Evolutionary conservation across 2,888 invertebrate genomes (phyloP).

Genomic region (Drosophila mettleri): DNA sequence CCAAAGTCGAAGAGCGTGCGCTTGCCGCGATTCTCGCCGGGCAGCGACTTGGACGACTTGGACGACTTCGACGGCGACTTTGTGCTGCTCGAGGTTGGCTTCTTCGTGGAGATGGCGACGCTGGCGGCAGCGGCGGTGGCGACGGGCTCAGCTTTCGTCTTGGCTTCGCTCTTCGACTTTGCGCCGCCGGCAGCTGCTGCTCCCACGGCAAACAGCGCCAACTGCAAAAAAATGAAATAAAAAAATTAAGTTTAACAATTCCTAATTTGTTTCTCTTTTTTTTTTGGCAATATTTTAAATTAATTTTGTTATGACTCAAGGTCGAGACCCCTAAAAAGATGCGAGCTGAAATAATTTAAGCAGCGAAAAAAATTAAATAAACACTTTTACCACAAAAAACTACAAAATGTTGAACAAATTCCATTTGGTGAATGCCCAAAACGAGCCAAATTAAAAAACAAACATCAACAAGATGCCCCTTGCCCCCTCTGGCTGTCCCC

Average conservation of each 20-base stretch:
- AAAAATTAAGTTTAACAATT: constrained; percentile 15
- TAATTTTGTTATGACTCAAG: constrained; percentile 50
- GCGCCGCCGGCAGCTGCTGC: constrained; percentile 16
- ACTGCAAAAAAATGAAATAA: constrained; percentile 58
- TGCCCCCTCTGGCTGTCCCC: background rate
- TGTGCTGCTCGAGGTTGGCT: constrained; percentile 33
- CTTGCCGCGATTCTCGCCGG: constrained; percentile 82
- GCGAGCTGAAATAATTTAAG: constrained; percentile 13
- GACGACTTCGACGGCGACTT: constrained; percentile 61
- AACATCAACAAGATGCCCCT: constrained; percentile 38
- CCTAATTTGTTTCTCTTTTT: constrained; percentile 11
- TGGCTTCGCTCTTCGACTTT: constrained; percentile 53
- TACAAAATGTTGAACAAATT: constrained; percentile 43
- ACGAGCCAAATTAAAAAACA: constrained; percentile 61
- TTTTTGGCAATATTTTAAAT: constrained; percentile 46
- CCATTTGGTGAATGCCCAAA: constrained; percentile 66
- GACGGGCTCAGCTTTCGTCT: constrained; percentile 35
- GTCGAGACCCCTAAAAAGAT: constrained; percentile 52
- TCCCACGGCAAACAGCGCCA: constrained; percentile 72
- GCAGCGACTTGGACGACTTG: constrained; percentile 56
- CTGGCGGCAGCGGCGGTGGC: constrained; percentile 13
- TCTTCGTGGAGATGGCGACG: too few species aligned
- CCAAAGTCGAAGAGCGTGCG: constrained; percentile 83
- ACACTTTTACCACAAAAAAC: constrained; percentile 58
- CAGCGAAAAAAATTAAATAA: constrained; percentile 22